Evolutionary conservation across 2,113 vertebrate genomes (phyloP), one percentile per base, ranked within the genome.

Genomic region (Sorex araneus): DNA sequence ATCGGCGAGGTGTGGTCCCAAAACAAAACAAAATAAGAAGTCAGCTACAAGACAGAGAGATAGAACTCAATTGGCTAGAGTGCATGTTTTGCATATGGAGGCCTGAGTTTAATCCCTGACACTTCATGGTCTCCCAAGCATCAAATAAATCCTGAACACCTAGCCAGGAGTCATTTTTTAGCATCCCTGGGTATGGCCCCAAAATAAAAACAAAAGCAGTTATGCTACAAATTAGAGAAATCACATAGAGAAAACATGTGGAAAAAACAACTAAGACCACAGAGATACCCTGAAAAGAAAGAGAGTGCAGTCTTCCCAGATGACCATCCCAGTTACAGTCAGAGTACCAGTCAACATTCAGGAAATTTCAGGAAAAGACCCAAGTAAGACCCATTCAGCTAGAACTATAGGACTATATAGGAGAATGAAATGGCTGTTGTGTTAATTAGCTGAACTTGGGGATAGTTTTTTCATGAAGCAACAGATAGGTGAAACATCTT

Each of bases 401-500:
- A 50, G 63, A 77, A 77, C 11, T 70, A n/a, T 84, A 36, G 89
- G 40, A 76, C 4, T 74, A 81, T 70, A n/a, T 84, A 36, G 89
- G 40, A 76, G 6, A 77, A 81, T 88, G 54, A 91, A 87, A 76
- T 81, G n/a, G 8, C 34, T 60, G 19, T 71, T 63, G 19, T 73
- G 82, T 93, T 81, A 89, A 69, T 43, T 93, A 74, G 80, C 28
- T 84, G 75, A 32, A 23, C 54, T 64, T 73, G 8, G 54, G 47
- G 36, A 15, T n/a, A 73, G n/a, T 50, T 79, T 89, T 84, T 84
- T 60, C 78, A 91, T 16, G 50, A 7, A 86, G 36, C 64, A 92
- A 66, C 40, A 57, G 32, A 77, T 79, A 92, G 84, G 3, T 74
- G 67, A 94, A 89, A 89, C 28, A 83, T 23, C 71, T 36, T 83